Conservation (phyloP, 1,140 invertebrate genomes). For the Temnothorax curvispinosus region DNA sequence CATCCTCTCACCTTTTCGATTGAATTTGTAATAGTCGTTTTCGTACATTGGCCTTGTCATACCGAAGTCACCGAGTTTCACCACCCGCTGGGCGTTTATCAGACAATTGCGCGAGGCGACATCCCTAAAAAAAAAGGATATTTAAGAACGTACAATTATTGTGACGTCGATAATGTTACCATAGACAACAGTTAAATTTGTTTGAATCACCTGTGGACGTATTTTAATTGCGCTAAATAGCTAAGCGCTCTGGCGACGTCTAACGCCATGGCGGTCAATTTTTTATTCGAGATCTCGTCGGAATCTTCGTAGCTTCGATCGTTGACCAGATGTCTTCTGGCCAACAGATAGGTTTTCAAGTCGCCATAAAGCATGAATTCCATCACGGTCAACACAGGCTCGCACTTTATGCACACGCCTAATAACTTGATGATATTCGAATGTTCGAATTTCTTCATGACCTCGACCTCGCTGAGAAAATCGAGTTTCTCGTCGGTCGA, state of each 20-base stretch:
- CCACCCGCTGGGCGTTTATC: constrained; percentile 91
- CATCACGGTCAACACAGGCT: constrained; percentile 96
- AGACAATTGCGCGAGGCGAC: constrained; percentile 96
- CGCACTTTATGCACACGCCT: constrained; percentile 93
- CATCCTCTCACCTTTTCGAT: constrained; percentile 89
- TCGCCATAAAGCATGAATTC: constrained; percentile 98
- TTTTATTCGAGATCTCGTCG: constrained; percentile 92
- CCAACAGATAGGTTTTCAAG: constrained; percentile 94
- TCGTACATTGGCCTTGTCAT: constrained; percentile 96
- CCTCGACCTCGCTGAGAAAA: constrained; percentile 96
- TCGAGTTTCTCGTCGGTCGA: constrained; percentile 95
- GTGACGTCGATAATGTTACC: background rate
- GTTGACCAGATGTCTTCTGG: constrained; percentile 92
- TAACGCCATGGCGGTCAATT: constrained; percentile 93
- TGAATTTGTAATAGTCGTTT: constrained; percentile 95
- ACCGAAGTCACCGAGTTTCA: constrained; percentile 97
- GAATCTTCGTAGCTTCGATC: constrained; percentile 88
- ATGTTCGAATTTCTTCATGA: constrained; percentile 97
- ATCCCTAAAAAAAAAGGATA: constrained; percentile 87
- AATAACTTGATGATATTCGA: constrained; percentile 95
- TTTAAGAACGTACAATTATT: background rate
- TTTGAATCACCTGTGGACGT: constrained; percentile 89
- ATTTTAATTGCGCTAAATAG: constrained; percentile 92
- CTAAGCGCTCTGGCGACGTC: constrained; percentile 94
- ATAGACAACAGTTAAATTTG: background rate